Conservation (phyloP, 1,140 invertebrate genomes). For the Aphaenogaster rudis region DNA sequence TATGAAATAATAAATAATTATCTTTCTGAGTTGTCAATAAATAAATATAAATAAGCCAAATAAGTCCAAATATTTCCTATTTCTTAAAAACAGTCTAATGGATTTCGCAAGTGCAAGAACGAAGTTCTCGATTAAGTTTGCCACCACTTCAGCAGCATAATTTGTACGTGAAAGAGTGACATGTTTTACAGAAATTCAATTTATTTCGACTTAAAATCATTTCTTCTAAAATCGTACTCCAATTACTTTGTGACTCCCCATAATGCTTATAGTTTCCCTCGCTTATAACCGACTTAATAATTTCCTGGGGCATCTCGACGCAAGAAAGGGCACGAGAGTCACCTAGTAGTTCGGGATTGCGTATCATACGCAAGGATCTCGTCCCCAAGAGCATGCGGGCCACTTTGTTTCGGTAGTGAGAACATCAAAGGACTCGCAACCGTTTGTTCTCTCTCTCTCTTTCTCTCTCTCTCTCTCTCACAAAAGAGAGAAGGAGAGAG, state of each 20-base stretch:
- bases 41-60: conserved; percentile 1
- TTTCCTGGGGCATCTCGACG: conserved; percentile 4
- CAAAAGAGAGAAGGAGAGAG: background rate
- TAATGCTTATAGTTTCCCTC: background rate
- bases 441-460: conserved; percentile 54
- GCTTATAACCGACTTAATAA: conserved; percentile 51
- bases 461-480: background rate
- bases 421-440: conserved; percentile 83
- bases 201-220: conserved; percentile 5
- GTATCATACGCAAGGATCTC: conserved; percentile 65
- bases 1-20: conserved; percentile 1
- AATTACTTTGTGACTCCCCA: background rate
- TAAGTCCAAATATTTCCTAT: background rate
- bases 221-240: conserved; percentile 5
- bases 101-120: background rate
- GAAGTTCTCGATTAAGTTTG: background rate
- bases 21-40: background rate
- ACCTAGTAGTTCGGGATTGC: conserved; percentile 20
- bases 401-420: conserved; percentile 65
- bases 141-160: background rate
- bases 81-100: background rate
- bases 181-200: background rate
- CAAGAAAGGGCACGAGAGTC: conserved; percentile 23
- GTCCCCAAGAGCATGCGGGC: conserved; percentile 33
- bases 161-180: background rate